Percentiles rank a stretch among this genome's conserved stretches.
These are phyloP conservation scores for Nyctalus aviator DNA, from an alignment of 2,797 vertebrate species.

Conservation along the genomic window DNA sequence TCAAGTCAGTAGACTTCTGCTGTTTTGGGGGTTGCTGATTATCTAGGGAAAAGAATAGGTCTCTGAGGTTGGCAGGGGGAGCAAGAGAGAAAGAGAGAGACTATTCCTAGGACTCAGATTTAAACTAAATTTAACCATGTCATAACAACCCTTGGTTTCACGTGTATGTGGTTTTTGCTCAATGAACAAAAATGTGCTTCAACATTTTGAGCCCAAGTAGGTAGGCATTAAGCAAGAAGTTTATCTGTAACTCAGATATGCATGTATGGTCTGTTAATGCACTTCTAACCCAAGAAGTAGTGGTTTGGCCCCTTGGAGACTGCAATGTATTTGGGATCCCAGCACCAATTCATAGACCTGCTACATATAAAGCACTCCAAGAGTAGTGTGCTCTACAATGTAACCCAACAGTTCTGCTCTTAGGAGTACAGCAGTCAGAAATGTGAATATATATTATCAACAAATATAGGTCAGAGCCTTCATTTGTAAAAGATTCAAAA, in stretches of 20 bases:
- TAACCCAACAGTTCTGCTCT: not conserved
- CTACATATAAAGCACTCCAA: not conserved
- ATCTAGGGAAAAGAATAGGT: not conserved
- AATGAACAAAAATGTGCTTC: slow-evolving; percentile 53
- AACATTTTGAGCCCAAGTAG: not conserved
- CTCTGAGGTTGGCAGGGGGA: not conserved
- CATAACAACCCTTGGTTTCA: not conserved
- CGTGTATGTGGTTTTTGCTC: not conserved
- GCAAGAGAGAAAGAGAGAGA: not conserved
- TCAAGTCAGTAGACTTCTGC: not conserved
- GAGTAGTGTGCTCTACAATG: not conserved
- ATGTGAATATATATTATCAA: not conserved
- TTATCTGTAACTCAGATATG: not conserved
- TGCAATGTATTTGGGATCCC: not conserved
- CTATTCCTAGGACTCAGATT: not conserved
- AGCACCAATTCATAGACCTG: not conserved
- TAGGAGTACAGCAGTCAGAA: not conserved
- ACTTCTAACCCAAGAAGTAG: slow-evolving; percentile 34
- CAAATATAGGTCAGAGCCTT: not conserved
- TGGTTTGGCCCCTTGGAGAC: not conserved
- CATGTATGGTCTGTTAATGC: not conserved
- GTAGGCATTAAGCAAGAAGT: not conserved
- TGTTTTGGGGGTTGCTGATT: not conserved
- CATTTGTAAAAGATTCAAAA: not conserved
- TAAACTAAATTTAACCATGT: not conserved